These are phyloP conservation scores for Melipona beecheii DNA, from an alignment of 2,888 invertebrate species.

Conservation along the genomic window DNA sequence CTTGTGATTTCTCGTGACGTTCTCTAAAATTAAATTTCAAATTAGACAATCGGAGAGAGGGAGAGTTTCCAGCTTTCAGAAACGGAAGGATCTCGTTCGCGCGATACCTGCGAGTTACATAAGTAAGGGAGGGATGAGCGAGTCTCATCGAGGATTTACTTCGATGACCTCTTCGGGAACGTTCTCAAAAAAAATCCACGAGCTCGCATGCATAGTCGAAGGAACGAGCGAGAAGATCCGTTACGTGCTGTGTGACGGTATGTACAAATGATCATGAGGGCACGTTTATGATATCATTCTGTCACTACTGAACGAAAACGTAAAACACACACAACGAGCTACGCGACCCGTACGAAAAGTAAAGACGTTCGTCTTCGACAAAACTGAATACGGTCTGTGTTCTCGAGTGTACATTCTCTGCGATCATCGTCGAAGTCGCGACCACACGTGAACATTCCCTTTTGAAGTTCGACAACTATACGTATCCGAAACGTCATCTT, in stretches of 20 bases:
- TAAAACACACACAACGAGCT: slow-evolving; percentile 51
- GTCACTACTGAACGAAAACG: slow-evolving; percentile 46
- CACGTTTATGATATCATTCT: slow-evolving; percentile 43
- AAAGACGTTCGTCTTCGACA: slow-evolving; percentile 18
- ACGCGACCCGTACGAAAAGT: slow-evolving; percentile 36
- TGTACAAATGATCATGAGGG: slow-evolving; percentile 50
- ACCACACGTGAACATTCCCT: neutral
- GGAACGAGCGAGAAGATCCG: slow-evolving; percentile 55
- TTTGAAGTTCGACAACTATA: neutral
- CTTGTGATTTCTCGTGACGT: neutral
- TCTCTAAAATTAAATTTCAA: neutral
- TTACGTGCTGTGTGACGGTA: slow-evolving; percentile 60
- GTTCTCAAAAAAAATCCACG: slow-evolving; percentile 48
- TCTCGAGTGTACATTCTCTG: neutral
- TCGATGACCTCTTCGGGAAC: neutral
- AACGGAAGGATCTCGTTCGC: slow-evolving; percentile 33
- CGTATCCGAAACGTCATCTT: neutral
- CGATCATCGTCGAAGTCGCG: slow-evolving; percentile 7
- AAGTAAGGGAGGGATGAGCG: neutral
- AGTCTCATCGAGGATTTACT: neutral
- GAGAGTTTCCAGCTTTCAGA: neutral
- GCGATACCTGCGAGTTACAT: slow-evolving; percentile 4
- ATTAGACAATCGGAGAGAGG: neutral
- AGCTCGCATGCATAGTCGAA: slow-evolving; percentile 65
- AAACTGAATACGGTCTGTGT: slow-evolving; percentile 22